Conservation (phyloP, 2,797 vertebrate genomes). For the Sphaeramia orbicularis region DNA sequence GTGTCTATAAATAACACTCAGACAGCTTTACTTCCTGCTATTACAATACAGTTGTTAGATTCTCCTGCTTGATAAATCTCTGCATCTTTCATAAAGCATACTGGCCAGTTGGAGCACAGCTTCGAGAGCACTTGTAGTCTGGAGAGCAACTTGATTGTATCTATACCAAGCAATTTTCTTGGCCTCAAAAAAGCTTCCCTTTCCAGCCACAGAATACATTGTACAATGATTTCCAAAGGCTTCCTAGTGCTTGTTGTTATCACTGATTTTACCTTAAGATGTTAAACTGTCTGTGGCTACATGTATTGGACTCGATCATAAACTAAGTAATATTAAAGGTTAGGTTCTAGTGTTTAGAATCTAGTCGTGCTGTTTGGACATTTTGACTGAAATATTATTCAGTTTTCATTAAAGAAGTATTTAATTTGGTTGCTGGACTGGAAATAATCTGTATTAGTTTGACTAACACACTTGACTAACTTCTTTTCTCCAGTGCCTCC, state of each 20-base stretch:
- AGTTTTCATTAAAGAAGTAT: not conserved
- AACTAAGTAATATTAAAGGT: slow-evolving; percentile 10
- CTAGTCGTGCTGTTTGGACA: not conserved
- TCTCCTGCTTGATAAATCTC: too few species aligned
- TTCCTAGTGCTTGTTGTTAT: not conserved
- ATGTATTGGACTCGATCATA: not conserved
- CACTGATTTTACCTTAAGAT: slow-evolving; percentile 9
- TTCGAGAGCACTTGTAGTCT: too few species aligned
- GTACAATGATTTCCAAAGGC: not conserved
- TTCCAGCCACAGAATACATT: not conserved
- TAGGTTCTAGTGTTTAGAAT: not conserved
- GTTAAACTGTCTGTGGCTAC: slow-evolving; percentile 6
- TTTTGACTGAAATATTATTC: slow-evolving; percentile 11
- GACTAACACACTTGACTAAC: not conserved
- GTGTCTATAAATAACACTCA: too few species aligned
- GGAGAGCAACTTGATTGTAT: not conserved
- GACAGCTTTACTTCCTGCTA: too few species aligned
- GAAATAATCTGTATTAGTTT: not conserved
- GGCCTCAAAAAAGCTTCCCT: not conserved
- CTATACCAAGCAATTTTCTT: not conserved
- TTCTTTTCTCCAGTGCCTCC: slow-evolving; percentile 88
- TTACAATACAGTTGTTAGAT: too few species aligned
- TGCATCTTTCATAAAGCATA: too few species aligned
- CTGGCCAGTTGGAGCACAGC: too few species aligned
- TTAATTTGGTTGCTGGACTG: not conserved